A percentile compares a stretch with the other conserved stretches of the same genome.
Conservation (phyloP, 2,797 vertebrate species). For the Centroberyx gerrardi region DNA sequence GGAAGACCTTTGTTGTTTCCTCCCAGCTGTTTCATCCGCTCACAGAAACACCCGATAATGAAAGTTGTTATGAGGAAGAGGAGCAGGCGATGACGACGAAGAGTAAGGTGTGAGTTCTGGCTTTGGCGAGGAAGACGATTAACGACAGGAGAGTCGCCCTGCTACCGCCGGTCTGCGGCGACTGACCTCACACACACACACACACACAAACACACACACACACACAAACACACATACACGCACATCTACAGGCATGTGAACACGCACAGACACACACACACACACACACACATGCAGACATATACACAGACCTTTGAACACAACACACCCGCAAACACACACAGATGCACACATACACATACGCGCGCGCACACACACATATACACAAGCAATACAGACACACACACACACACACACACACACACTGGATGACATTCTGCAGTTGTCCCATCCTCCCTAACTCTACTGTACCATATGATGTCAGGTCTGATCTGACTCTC, state of each 20-base stretch:
- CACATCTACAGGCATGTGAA: background rate
- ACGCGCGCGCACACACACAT: background rate
- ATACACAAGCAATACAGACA: background rate
- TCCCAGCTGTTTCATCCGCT: background rate
- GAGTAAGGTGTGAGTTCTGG: constrained; percentile 20
- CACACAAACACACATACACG: background rate
- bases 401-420: background rate
- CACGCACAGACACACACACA: background rate
- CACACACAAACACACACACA: background rate
- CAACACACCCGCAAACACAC: background rate
- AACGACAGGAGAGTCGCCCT: constrained; percentile 1
- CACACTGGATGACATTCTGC: background rate
- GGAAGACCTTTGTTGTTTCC: constrained; percentile 50
- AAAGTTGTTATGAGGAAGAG: constrained; percentile 41
- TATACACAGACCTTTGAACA: background rate
- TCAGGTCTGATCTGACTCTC: constrained; percentile 60
- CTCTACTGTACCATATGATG: constrained; percentile 36
- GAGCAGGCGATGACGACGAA: constrained; percentile 8
- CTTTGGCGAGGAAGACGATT: too few relatives aligned
- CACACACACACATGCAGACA: background rate
- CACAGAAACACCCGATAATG: constrained; percentile 16
- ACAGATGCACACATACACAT: background rate
- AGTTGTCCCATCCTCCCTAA: constrained; percentile 16
- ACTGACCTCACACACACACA: background rate
- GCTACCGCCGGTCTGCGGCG: constrained; percentile 20